These are phyloP conservation scores for Chrysolina oricalcia DNA, from an alignment of 2,888 invertebrate species.

Conservation along the genomic window DNA sequence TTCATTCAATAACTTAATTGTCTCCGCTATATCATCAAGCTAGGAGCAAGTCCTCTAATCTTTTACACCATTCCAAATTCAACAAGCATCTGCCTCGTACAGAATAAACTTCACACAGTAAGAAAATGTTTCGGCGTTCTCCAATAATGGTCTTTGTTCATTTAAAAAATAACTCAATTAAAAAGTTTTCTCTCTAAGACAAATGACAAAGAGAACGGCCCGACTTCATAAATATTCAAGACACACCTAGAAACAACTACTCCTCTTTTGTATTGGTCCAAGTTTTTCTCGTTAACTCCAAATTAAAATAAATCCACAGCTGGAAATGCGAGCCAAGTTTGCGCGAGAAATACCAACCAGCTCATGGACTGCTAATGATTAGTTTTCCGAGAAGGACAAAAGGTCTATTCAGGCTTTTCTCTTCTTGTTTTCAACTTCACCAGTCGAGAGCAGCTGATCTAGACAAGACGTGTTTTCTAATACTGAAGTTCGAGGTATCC, in stretches of 20 bases:
- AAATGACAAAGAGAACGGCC: conserved; percentile 44
- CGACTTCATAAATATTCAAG: conserved; percentile 60
- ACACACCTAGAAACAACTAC: conserved; percentile 64
- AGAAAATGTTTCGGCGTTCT: conserved; percentile 28
- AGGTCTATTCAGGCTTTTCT: conserved; percentile 20
- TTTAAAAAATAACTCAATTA: conserved; percentile 50
- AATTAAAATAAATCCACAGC: conserved; percentile 70
- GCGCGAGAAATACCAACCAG: conserved; percentile 52
- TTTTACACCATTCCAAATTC: background rate
- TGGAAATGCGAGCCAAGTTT: conserved; percentile 55
- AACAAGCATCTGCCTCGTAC: background rate
- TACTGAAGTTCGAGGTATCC: background rate
- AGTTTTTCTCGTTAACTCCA: conserved; percentile 68
- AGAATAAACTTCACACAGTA: conserved; percentile 26
- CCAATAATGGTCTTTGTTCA: conserved; percentile 30
- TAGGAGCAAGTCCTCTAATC: background rate
- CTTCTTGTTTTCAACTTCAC: conserved; percentile 1
- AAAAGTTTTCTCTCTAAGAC: conserved; percentile 48
- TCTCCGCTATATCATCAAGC: background rate
- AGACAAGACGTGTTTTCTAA: background rate
- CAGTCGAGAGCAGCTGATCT: background rate
- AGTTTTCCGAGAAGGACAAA: conserved; percentile 30
- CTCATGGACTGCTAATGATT: conserved; percentile 40
- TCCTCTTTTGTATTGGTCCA: conserved; percentile 63
- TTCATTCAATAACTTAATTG: too few species aligned